These are phyloP conservation scores for Alexandromys fortis DNA, from an alignment of 2,113 vertebrate genomes.

Conservation along the genomic window DNA sequence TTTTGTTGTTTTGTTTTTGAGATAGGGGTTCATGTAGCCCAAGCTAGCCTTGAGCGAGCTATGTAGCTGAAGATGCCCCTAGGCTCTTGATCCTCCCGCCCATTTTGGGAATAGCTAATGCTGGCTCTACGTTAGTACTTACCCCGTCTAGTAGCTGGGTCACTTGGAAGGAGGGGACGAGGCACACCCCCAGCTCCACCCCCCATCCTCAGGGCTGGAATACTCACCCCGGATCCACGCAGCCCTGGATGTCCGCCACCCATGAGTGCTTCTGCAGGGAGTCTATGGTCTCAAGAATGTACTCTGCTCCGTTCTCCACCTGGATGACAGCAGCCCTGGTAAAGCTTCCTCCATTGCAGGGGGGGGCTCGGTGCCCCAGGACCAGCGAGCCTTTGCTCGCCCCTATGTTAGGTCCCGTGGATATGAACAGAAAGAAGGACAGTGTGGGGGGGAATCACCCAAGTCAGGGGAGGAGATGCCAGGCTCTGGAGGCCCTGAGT, in stretches of 20 bases:
- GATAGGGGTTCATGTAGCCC: background rate
- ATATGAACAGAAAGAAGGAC: background rate
- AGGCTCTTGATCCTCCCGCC: background rate
- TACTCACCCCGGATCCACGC: slow-evolving; percentile 95
- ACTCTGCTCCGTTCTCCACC: slow-evolving; percentile 96
- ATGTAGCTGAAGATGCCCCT: background rate
- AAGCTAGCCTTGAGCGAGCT: background rate
- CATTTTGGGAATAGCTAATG: background rate
- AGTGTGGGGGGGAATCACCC: background rate
- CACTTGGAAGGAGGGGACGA: background rate
- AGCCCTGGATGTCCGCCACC: slow-evolving; percentile 99
- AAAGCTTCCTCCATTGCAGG: background rate
- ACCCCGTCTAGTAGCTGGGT: background rate
- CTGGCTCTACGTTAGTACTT: background rate
- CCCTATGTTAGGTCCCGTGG: background rate
- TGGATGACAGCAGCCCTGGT: background rate
- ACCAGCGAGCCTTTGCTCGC: background rate
- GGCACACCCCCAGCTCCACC: too few species aligned
- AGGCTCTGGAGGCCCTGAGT: background rate
- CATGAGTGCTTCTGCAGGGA: slow-evolving; percentile 99
- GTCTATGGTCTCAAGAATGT: slow-evolving; percentile 99
- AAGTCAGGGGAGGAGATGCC: background rate
- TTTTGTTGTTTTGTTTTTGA: background rate
- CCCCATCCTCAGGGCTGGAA: background rate
- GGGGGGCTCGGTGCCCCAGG: background rate